Evolutionary conservation across 2,888 invertebrate species (phyloP), one percentile per base, ranked within the genome.

Genomic region (Tipula unca): DNA sequence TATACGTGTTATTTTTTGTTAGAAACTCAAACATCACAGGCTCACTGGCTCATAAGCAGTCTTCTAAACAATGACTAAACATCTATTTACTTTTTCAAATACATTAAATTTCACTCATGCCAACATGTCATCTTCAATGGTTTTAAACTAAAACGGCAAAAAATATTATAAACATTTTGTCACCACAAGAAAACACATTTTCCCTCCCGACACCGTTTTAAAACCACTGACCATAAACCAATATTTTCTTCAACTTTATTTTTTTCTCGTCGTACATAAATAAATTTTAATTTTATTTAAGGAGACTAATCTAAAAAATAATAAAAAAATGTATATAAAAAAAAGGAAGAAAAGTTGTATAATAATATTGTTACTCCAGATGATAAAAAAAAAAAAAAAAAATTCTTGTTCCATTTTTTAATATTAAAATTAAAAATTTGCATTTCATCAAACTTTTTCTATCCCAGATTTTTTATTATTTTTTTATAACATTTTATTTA

Each of bases 221-320:
- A 69, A 69, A 69, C 69, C 69, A 69, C 69, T 69, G 69, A 69
- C 69, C 69, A 69, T 69, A 69, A 69, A 25, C 69, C 69, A 69
- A 25, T 4, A 69, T 69, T 69, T 69, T 69, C 69, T 69, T 69
- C 25, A 69, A 69, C 10, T 20, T 69, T 69, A 10, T 69, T 10
- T 25, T 69, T 69, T 69, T 25, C 25, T 69, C 25, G 10, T 69
- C 48, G 25, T 69, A 69, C 69, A 69, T 69, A 69, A 69, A 69
- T 69, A 69, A 25, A 69, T 69, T 69, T 69, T 69, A 69, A 69
- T 69, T 69, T 69, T 69, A 69, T 25, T 69, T 69, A 69, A 69
- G 69, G 69, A 69, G 69, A 69, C 69, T 69, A 69, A 69, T 69
- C 69, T 25, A 69, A 69, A 69, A 69, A 69, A 69, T 69, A 54